Percentiles rank a stretch among this genome's conserved stretches.
Conservation (phyloP, 2,888 invertebrate species). For the Nesidiocoris tenuis region DNA sequence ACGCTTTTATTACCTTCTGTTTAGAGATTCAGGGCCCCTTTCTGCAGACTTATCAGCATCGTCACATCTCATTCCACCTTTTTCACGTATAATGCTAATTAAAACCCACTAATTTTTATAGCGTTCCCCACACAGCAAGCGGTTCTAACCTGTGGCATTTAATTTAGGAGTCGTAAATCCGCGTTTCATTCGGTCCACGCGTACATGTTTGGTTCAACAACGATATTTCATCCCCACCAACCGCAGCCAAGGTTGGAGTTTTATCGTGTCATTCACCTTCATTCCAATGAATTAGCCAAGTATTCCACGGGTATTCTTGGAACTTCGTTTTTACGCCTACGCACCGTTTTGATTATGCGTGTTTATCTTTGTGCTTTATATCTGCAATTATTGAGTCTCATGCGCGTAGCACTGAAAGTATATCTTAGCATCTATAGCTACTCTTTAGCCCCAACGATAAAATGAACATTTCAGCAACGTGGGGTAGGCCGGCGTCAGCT, state of each 20-base stretch:
- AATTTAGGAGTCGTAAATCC: slow-evolving; percentile 36
- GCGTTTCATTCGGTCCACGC: slow-evolving; percentile 28
- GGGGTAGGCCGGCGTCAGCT: too few species aligned
- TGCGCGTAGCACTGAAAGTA: too few species aligned
- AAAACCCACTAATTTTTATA: background rate
- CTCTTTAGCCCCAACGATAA: too few species aligned
- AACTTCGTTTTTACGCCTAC: too few species aligned
- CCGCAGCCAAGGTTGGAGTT: slow-evolving; percentile 19
- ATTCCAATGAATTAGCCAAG: too few species aligned
- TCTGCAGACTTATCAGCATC: background rate
- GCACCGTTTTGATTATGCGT: too few species aligned
- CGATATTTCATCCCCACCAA: slow-evolving; percentile 17
- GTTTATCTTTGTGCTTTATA: too few species aligned
- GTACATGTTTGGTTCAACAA: slow-evolving; percentile 32
- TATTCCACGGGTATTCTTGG: too few species aligned
- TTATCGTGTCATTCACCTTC: slow-evolving; percentile 33
- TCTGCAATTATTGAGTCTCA: too few species aligned
- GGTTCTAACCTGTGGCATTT: slow-evolving; percentile 19
- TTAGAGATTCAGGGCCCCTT: background rate
- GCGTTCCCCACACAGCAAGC: background rate
- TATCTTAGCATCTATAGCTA: too few species aligned
- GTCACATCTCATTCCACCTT: background rate
- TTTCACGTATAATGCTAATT: background rate
- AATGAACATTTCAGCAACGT: too few species aligned
- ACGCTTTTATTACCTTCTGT: background rate